Conservation (phyloP, 1,140 invertebrate species). For the Solenopsis fugax region DNA sequence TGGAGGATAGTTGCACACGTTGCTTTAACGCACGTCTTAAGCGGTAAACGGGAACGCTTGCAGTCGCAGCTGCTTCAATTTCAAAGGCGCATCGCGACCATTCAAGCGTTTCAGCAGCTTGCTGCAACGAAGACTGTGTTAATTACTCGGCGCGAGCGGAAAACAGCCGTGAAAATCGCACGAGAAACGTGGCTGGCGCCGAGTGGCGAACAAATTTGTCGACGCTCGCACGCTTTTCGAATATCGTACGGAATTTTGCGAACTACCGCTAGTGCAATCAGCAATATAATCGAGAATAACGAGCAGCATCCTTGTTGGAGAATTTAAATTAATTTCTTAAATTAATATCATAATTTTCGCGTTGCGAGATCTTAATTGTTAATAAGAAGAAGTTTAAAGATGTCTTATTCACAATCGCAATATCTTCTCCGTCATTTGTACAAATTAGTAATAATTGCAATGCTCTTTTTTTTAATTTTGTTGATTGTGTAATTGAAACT, state of each 20-base stretch:
- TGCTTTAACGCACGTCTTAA: constrained; percentile 48
- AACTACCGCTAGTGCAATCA: constrained; percentile 20
- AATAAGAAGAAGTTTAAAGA: not conserved
- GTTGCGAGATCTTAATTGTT: not conserved
- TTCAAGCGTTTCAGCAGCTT: constrained; percentile 51
- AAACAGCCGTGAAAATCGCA: constrained; percentile 49
- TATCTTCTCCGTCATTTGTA: not conserved
- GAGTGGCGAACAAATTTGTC: constrained; percentile 23
- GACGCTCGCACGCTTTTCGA: not conserved
- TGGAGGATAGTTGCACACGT: not conserved
- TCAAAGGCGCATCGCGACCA: constrained; percentile 49
- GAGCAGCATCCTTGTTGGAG: not conserved
- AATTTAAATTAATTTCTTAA: constrained; percentile 42
- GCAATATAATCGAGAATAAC: not conserved
- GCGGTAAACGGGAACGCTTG: constrained; percentile 48
- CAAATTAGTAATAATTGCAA: not conserved
- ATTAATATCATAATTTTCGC: constrained; percentile 9
- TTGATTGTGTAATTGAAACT: not conserved
- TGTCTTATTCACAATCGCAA: not conserved
- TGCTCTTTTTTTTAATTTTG: not conserved
- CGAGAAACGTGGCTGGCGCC: not conserved
- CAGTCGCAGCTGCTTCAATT: constrained; percentile 46
- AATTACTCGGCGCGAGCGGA: constrained; percentile 35
- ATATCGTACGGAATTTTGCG: not conserved
- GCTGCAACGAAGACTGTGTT: constrained; percentile 58